Evolutionary conservation across 2,113 vertebrate genomes (phyloP).

Genomic region (Mesembrinibis cayennensis): DNA sequence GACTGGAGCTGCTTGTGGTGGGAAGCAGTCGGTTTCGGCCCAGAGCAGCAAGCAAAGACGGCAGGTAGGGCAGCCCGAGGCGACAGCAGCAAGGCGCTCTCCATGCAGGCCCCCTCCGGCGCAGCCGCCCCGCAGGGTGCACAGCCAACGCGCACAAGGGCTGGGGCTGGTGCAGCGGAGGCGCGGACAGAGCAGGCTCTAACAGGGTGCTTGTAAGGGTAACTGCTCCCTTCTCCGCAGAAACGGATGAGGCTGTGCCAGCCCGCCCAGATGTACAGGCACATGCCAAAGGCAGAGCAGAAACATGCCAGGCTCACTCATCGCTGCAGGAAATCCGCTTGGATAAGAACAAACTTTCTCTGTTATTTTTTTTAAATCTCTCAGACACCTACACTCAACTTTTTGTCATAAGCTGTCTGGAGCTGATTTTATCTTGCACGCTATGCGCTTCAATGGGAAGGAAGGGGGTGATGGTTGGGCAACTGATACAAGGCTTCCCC

Average conservation of each 20-base stretch:
- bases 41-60: background rate
- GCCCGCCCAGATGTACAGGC: background rate
- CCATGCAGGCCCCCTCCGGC: background rate
- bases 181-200: background rate
- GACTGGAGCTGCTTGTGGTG: background rate
- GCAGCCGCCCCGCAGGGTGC: fast-evolving
- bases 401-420: background rate
- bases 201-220: no score
- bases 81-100: background rate
- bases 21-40: background rate
- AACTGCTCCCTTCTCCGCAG: background rate
- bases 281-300: background rate
- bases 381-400: constrained; percentile 9
- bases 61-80: background rate
- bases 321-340: constrained; percentile 4
- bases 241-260: background rate
- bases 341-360: constrained; percentile 42
- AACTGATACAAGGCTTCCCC: background rate
- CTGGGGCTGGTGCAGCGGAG: background rate
- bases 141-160: background rate
- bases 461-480: background rate
- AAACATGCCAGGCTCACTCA: constrained; percentile 10
- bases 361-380: background rate
- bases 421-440: background rate
- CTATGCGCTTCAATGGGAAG: background rate